Base-by-base conservation (phyloP, 2,888 invertebrate species). In the Leucoma salicis region DNA sequence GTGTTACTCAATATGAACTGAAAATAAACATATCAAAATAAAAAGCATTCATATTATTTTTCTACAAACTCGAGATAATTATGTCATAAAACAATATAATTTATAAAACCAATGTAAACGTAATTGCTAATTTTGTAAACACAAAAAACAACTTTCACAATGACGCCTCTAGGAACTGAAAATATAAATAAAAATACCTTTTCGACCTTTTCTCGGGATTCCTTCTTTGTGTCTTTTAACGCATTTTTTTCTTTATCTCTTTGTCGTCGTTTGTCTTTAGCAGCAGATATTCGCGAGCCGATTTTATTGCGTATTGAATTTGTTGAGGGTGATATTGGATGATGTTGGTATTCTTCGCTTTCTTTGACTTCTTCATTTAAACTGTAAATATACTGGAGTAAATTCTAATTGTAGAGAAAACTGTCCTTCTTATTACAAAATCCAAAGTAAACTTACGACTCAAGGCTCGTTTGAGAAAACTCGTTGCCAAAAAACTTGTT, bases 1-100 rank as follows among this genome's bases (percentile, higher is more conserved):
- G 71, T 75, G 42, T 84, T 87, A 36, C 77, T 82, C 11, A 88
- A 65, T 56, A 87, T 57, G 31, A 82, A 71, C 87, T 88, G 68
- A 25, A 70, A 72, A 42, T 24, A 55, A 46, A 46, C 36, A 42
- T n/a, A 48, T 18, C 25, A 0, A 5, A 21, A 21, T 21, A 8
- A 21, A 3, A 21, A 1, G 8, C 6, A 2, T 1, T 16, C 21
- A 48, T 13, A 29, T n/a, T 5, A 29, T 27, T 32, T 43, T 38
- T 35, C n/a, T n/a, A n/a, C n/a, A n/a, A n/a, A n/a, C n/a, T n/a
- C n/a, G n/a, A n/a, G n/a, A n/a, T n/a, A n/a, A n/a, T n/a, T n/a
- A n/a, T n/a, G n/a, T 31, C 38, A 14, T 31, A 41, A 29, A 14
- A 28, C 8, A 34, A 28, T 16, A 14, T 11, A 15, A 1, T 10